Percentiles rank a stretch among this genome's conserved stretches.
Evolutionary conservation across 2,888 invertebrate genomes (phyloP).

Genomic region (Heliconius hortense): DNA sequence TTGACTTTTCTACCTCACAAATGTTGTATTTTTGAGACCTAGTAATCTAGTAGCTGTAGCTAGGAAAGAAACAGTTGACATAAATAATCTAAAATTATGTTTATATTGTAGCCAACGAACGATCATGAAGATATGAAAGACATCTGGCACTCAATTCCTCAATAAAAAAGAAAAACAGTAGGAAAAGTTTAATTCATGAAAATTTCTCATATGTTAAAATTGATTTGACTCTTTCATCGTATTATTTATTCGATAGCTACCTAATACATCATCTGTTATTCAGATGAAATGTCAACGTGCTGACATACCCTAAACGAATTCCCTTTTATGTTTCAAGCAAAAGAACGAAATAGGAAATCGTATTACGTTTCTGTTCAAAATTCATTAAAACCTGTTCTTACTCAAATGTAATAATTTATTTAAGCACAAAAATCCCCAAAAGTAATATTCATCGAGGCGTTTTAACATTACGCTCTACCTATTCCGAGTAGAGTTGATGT

Average conservation of each 20-base stretch:
- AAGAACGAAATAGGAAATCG: slow-evolving; percentile 65
- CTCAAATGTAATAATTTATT: slow-evolving; percentile 79
- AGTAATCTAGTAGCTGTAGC: no score
- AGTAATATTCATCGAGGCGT: slow-evolving; percentile 78
- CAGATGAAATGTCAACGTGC: slow-evolving; percentile 53
- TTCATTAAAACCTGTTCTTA: slow-evolving; percentile 77
- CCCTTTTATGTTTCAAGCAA: slow-evolving; percentile 38
- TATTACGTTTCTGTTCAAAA: slow-evolving; percentile 67
- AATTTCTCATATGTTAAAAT: slow-evolving; percentile 10
- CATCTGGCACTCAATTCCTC: background rate
- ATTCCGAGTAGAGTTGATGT: slow-evolving; percentile 53
- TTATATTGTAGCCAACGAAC: background rate
- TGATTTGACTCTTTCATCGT: slow-evolving; percentile 16
- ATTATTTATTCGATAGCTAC: slow-evolving; percentile 24
- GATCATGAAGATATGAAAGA: no score
- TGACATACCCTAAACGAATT: slow-evolving; percentile 50
- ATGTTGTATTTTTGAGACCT: no score
- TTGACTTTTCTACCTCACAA: no score
- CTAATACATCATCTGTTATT: slow-evolving; percentile 32
- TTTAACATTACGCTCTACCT: slow-evolving; percentile 57
- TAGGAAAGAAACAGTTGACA: background rate
- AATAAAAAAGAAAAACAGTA: background rate
- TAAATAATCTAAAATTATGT: background rate
- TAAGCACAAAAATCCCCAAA: slow-evolving; percentile 77
- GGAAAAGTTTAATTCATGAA: background rate